These are phyloP conservation scores for Gorsachius magnificus DNA, from an alignment of 2,797 vertebrate genomes.

Conservation along the genomic window DNA sequence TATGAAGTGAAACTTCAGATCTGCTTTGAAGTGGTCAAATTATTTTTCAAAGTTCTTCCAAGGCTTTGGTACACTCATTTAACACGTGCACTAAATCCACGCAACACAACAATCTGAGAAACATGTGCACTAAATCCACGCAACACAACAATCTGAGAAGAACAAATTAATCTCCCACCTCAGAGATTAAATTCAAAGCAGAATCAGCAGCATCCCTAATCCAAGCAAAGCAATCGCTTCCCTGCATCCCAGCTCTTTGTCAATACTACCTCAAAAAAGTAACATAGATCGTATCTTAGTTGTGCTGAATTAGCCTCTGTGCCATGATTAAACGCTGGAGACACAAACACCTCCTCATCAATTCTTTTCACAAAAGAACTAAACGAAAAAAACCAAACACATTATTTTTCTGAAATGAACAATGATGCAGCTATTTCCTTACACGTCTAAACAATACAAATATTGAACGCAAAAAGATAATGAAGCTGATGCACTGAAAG, in stretches of 20 bases:
- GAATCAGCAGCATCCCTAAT: slow-evolving; percentile 32
- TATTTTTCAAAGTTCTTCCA: neutral
- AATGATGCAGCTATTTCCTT: neutral
- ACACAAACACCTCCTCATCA: neutral
- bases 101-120: neutral
- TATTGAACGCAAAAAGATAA: neutral
- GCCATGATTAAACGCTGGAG: neutral
- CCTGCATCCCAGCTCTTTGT: neutral
- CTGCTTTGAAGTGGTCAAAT: neutral
- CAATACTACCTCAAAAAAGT: neutral
- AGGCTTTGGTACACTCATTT: neutral
- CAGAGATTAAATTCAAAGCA: slow-evolving; percentile 13
- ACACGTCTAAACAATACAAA: neutral
- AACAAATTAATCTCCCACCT: neutral
- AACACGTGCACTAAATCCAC: neutral
- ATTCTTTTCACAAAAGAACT: neutral
- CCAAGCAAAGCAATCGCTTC: neutral
- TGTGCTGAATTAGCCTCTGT: neutral
- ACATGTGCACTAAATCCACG: too few species aligned
- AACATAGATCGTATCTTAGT: neutral
- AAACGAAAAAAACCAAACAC: neutral
- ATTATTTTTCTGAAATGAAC: slow-evolving; percentile 5
- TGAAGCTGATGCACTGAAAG: neutral
- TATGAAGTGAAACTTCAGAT: neutral
- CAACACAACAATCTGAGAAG: neutral